Base-by-base conservation (phyloP, 2,113 vertebrate species). In the Asarcornis scutulata region DNA sequence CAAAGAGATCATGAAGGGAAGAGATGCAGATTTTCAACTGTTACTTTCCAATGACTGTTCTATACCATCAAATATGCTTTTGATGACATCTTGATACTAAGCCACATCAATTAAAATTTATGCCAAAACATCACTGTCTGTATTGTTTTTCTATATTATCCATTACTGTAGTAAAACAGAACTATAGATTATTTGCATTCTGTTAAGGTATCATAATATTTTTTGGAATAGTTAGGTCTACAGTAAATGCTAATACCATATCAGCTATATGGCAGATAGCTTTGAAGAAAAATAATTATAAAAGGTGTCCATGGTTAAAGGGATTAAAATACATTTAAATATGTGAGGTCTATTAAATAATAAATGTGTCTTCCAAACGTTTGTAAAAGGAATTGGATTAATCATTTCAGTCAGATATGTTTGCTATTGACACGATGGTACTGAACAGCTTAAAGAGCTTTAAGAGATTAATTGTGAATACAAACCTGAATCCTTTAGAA, bases 311-410 rank as follows among this genome's bases (percentile, higher is more conserved):
- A 18, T 73, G 36, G 44, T 89, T 91, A 83, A 72, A 63, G 59
- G 78, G 34, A 96, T 91, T 89, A 95, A 79, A 89, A 59, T 62
- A 11, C 21, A 60, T 92, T 93, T 83, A 85, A 79, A 77, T 87
- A 62, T 40, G 10, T 87, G 36, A 25, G 44, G 9, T 63, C 22
- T 59, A 64, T 68, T 91, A 80, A 82, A 88, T 13, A 91, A 69
- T 74, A 74, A 80, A 67, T 68, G 7, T 83, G 29, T 75, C 34
- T 93, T 93, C 84, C n/a, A 60, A 79, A 25, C 15, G 76, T 63
- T 58, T 38, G 8, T 77, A 50, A 82, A 93, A 59, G 21, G 48
- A 87, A 14, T 72, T 85, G 12, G 4, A 82, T 88, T 91, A 86
- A 90, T 90, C 82, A 27, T 79, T 96, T 95, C 36, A 0, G 0